Conservation (phyloP, 2,797 vertebrate genomes). For the Bryconaethiops microstoma region DNA sequence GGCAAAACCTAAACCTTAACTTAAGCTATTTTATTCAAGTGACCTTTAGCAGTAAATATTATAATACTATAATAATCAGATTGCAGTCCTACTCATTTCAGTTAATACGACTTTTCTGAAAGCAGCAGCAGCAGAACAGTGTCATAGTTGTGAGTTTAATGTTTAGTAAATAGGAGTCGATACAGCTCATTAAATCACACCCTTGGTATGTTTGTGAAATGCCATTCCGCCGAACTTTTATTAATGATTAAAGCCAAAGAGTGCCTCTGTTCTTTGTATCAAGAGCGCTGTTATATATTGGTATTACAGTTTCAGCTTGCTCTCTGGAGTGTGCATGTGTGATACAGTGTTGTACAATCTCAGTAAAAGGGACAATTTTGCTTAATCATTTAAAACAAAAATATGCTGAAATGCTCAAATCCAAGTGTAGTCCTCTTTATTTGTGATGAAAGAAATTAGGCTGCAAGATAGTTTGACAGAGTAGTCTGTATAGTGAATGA, state of each 20-base stretch:
- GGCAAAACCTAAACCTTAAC: no score
- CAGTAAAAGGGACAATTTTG: neutral
- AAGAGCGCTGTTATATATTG: slow-evolving; percentile 23
- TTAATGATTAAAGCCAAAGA: slow-evolving; percentile 27
- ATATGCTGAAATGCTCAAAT: neutral
- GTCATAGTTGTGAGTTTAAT: slow-evolving; percentile 9
- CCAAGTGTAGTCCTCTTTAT: neutral
- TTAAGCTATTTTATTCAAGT: no score
- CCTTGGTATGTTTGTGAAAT: slow-evolving; percentile 41
- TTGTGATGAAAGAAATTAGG: neutral
- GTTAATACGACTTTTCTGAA: neutral
- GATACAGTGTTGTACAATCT: neutral
- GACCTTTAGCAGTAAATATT: neutral
- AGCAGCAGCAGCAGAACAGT: neutral
- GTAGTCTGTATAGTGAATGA: no score
- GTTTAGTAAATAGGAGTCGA: slow-evolving; percentile 23
- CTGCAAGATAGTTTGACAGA: no score
- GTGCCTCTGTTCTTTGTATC: slow-evolving; percentile 14
- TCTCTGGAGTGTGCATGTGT: no score
- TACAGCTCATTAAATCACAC: neutral
- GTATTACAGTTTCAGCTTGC: slow-evolving; percentile 2
- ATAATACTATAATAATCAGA: neutral
- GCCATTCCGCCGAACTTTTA: slow-evolving; percentile 4
- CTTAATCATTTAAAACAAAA: neutral
- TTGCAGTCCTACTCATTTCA: neutral